phyloP scores from a whole-genome alignment of 2,113 vertebrate genomes.

The Tachuris rubrigastra region DNA sequence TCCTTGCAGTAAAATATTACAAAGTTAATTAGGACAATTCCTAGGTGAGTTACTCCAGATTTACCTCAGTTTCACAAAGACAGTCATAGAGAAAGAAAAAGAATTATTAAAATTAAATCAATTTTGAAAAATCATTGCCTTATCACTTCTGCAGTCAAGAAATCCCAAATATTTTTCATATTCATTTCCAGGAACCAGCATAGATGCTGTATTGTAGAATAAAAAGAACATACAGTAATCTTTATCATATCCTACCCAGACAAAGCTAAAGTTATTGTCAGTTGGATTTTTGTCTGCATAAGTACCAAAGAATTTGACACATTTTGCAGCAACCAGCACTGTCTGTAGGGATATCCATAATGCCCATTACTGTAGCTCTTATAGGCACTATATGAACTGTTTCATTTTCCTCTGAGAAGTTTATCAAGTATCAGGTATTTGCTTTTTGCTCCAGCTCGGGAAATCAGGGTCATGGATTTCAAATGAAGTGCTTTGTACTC shows the following conservation, averaged over 20 bases:
- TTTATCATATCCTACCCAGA: background rate
- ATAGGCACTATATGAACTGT: background rate
- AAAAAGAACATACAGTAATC: background rate
- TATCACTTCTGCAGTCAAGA: background rate
- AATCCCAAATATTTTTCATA: background rate
- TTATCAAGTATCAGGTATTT: slow-evolving; percentile 48
- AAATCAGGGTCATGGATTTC: slow-evolving; percentile 67
- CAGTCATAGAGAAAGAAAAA: background rate
- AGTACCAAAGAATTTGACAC: background rate
- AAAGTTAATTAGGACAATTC: background rate
- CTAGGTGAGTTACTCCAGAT: background rate
- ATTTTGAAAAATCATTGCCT: background rate
- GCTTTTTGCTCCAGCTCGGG: slow-evolving; percentile 45
- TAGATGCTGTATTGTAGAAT: background rate
- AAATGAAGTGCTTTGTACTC: slow-evolving; percentile 55
- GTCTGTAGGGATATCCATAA: background rate
- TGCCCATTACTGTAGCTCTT: background rate
- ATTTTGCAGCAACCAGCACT: background rate
- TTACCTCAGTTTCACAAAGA: background rate
- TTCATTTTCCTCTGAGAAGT: slow-evolving; percentile 49
- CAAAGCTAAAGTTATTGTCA: background rate
- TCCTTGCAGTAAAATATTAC: background rate
- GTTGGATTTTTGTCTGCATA: background rate
- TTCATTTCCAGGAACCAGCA: background rate
- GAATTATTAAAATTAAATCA: background rate